Conservation (phyloP, 2,113 vertebrate genomes). For the Gallinago jamesoni region DNA sequence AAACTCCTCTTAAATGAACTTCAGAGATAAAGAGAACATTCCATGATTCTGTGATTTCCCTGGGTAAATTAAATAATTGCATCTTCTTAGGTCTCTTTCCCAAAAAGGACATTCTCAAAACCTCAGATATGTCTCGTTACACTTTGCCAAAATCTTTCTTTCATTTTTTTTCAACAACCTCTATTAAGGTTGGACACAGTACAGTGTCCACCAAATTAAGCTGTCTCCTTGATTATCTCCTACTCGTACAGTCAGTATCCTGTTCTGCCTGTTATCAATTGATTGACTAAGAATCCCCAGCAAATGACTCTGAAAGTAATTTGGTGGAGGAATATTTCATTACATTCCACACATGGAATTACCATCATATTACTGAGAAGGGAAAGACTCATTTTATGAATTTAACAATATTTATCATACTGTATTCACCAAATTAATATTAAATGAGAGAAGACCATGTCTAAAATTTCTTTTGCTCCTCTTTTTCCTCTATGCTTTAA, state of each 20-base stretch:
- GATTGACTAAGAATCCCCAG: background rate
- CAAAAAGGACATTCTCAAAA: background rate
- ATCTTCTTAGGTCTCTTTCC: background rate
- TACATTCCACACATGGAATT: background rate
- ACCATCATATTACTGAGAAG: background rate
- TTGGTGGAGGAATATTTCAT: background rate
- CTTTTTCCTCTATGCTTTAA: background rate
- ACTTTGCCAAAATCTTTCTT: background rate
- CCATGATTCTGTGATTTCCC: background rate
- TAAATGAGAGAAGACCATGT: background rate
- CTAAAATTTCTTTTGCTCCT: background rate
- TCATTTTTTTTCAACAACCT: background rate
- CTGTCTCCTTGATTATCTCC: background rate
- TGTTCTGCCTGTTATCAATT: background rate
- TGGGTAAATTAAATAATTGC: background rate
- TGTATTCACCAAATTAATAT: constrained; percentile 20
- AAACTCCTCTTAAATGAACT: background rate
- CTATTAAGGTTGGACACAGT: background rate
- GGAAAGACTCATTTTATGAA: background rate
- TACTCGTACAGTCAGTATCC: background rate
- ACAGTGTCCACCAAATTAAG: background rate
- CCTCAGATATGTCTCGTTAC: background rate
- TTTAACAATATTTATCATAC: background rate
- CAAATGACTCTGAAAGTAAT: background rate
- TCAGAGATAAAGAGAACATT: background rate